These are phyloP conservation scores for Lobophora halterata DNA, from an alignment of 2,888 invertebrate genomes.

Conservation along the genomic window DNA sequence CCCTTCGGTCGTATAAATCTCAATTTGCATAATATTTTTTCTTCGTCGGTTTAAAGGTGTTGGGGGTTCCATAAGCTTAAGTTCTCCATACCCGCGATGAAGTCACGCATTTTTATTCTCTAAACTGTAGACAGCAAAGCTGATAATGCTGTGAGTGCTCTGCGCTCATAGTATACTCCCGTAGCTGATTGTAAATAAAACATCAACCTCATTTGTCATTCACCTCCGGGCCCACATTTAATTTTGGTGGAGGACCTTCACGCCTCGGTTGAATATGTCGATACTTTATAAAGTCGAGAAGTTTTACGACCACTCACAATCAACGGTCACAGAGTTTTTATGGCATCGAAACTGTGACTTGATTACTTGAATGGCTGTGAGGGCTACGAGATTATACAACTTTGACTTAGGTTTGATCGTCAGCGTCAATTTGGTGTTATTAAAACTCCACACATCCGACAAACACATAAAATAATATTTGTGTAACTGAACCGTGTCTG, in stretches of 20 bases:
- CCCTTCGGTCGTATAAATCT: conserved; percentile 49
- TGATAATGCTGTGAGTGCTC: conserved; percentile 12
- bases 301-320: conserved; percentile 27
- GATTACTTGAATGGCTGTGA: conserved; percentile 11
- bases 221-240: conserved; percentile 48
- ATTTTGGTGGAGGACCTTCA: conserved; percentile 43
- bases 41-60: conserved; percentile 45
- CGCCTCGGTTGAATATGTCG: conserved; percentile 32
- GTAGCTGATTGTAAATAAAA: conserved; percentile 36
- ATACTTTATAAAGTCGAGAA: conserved; percentile 27
- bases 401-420: conserved; percentile 5
- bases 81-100: conserved; percentile 14
- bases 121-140: conserved; percentile 16
- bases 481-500: conserved; percentile 13
- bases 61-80: conserved; percentile 33
- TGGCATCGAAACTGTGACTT: conserved; percentile 24
- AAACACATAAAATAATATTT: conserved; percentile 15
- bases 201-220: conserved; percentile 51
- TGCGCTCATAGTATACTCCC: conserved; percentile 30
- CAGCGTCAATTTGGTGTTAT: too few species aligned
- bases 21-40: conserved; percentile 58
- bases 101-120: conserved; percentile 20
- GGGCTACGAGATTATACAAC: conserved; percentile 7
- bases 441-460: conserved; percentile 11
- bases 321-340: conserved; percentile 28